Evolutionary conservation across 2,113 vertebrate species (phyloP).

Genomic region (Oncorhynchus masou): DNA sequence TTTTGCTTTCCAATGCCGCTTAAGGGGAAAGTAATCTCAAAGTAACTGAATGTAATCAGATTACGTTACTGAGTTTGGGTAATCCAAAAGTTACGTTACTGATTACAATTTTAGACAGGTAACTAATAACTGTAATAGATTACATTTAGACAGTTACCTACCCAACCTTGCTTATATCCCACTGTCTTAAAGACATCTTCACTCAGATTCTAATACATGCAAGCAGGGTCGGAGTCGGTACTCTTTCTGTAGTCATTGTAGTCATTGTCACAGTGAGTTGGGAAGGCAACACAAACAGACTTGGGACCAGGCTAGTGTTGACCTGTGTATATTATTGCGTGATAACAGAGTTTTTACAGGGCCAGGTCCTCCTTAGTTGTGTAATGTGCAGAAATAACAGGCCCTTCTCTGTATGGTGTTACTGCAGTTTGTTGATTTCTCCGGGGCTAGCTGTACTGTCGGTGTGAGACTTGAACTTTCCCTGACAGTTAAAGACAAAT

Average conservation of each 20-base stretch:
- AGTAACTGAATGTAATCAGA: too few species aligned
- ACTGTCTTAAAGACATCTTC: constrained; percentile 22
- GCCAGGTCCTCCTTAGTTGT: neutral
- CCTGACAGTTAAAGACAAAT: constrained; percentile 16
- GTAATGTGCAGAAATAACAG: neutral
- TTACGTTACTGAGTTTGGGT: too few species aligned
- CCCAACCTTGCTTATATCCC: constrained; percentile 37
- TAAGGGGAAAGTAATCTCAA: too few species aligned
- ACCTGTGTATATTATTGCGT: neutral
- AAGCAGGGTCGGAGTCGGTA: neutral
- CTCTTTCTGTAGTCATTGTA: neutral
- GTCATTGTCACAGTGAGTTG: too few species aligned
- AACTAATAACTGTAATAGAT: too few species aligned
- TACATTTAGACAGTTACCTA: too few species aligned
- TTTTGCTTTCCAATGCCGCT: too few species aligned
- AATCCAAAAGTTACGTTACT: too few species aligned
- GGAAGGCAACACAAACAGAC: too few species aligned
- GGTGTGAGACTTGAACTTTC: neutral
- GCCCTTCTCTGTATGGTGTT: constrained; percentile 17
- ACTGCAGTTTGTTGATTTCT: constrained; percentile 32
- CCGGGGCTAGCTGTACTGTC: constrained; percentile 43
- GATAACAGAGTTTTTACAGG: too few species aligned
- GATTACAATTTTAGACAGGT: too few species aligned
- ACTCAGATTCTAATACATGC: neutral
- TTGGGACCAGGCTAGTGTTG: neutral